Evolutionary conservation across 2,113 vertebrate genomes (phyloP).

Genomic region (Ameiurus melas): DNA sequence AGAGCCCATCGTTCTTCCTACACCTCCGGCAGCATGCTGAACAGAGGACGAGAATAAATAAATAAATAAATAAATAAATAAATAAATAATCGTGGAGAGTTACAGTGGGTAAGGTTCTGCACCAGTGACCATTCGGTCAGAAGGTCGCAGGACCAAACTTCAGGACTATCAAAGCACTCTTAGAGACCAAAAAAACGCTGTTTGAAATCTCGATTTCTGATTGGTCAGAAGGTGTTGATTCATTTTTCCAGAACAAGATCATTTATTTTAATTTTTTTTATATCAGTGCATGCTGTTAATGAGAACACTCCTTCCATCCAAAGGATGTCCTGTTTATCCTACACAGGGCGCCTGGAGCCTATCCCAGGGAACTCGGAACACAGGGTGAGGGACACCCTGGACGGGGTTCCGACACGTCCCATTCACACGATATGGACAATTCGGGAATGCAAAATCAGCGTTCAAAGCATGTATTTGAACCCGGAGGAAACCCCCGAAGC

Average conservation of each 20-base stretch:
- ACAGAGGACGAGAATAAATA: neutral
- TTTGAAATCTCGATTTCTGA: neutral
- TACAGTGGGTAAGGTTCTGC: neutral
- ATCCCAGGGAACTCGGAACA: no score
- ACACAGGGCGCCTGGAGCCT: no score
- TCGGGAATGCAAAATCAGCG: no score
- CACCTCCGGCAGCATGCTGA: slow-evolving; percentile 58
- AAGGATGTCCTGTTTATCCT: no score
- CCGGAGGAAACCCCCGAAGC: no score
- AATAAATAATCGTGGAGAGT: neutral
- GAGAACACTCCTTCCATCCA: no score
- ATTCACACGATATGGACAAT: no score
- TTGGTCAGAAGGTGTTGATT: neutral
- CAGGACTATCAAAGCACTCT: neutral
- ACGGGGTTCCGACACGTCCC: no score
- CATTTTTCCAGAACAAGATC: neutral
- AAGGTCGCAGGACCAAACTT: neutral
- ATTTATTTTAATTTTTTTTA: no score
- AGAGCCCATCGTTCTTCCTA: slow-evolving; percentile 69
- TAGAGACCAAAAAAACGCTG: neutral
- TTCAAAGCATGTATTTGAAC: no score
- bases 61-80: neutral
- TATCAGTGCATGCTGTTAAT: no score
- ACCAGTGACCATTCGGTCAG: neutral
- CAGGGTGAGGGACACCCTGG: no score